Base-by-base conservation (phyloP, 2,113 vertebrate species). In the Dicerorhinus sumatrensis region DNA sequence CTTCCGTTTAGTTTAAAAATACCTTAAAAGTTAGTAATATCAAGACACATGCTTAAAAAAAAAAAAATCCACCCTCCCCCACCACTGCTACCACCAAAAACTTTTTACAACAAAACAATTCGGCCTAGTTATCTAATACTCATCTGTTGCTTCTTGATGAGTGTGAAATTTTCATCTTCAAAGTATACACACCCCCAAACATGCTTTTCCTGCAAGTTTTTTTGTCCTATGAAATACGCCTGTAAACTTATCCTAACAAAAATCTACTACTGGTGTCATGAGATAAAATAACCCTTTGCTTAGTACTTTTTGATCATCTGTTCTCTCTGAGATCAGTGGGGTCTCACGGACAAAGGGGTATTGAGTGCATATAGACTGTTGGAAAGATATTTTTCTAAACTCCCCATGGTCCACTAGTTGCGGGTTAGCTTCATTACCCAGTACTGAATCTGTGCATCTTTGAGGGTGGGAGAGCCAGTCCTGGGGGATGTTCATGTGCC, bases 1-100 rank as follows among this genome's bases (percentile, higher is more conserved):
- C 92, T 98, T 97, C 51, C 98, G 87, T 98, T 99, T 98, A 98
- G 98, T 97, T 98, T 98, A 96, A 97, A 97, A 98, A 94, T 56
- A 65, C 91, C 96, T 97, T 81, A 86, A 96, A 98, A 98, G 93
- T 60, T 95, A 91, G 89, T 82, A 54, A 31, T 97, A 82, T 96
- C 96, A 96, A 85, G 93, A 70, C 70, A 80, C 21, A 1, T 3
- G 29, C 93, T 96, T 85, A 29, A 46, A 75, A 81, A 31, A n/a
- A n/a, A 16, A 72, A 70, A 48, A n/a, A 54, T 2, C 21, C 17
- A 3, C 13, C 27, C 42, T 20, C 48, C 20, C 23, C 25, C 23
- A 16, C 8, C 6, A 0, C 60, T 29, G 70, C 81, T 42, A 17
- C 84, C 56, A 14, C 69, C 76, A 29, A 17, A n/a, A 80, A 62